Evolutionary conservation across 2,797 vertebrate species (phyloP).

Genomic region (Steatocranus sp.): DNA sequence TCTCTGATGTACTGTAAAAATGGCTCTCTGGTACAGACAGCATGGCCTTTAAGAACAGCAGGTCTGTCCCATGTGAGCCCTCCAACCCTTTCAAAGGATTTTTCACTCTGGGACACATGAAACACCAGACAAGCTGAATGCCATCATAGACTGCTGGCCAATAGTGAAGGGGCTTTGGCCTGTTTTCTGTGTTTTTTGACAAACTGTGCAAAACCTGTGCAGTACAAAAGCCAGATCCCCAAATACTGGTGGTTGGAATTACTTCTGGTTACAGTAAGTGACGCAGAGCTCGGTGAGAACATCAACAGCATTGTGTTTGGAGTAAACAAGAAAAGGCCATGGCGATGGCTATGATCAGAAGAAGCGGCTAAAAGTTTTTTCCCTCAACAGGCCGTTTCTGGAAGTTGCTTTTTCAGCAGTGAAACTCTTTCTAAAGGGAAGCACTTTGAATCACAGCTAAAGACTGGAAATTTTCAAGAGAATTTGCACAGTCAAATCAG

Average conservation of each 20-base stretch:
- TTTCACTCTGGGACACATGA: neutral
- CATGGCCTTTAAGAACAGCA: conserved; percentile 42
- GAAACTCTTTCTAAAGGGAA: neutral
- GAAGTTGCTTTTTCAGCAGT: neutral
- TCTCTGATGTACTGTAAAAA: conserved; percentile 40
- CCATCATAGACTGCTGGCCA: neutral
- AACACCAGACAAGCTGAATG: conserved; percentile 14
- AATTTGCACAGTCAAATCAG: neutral
- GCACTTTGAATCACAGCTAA: neutral
- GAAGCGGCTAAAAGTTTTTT: neutral
- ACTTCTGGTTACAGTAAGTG: neutral
- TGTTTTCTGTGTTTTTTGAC: neutral
- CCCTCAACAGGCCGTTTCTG: neutral
- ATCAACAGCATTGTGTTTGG: neutral
- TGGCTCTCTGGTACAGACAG: neutral
- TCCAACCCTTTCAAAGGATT: conserved; percentile 25
- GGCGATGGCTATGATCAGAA: neutral
- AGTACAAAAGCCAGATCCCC: neutral
- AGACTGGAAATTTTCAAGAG: neutral
- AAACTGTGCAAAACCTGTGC: neutral
- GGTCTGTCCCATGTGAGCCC: conserved; percentile 9
- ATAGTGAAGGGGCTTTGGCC: neutral
- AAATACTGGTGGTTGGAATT: neutral
- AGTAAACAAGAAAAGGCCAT: neutral
- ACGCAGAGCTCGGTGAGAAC: neutral